Conservation (phyloP, 2,888 invertebrate species). For the Drosophila stalkeri region DNA sequence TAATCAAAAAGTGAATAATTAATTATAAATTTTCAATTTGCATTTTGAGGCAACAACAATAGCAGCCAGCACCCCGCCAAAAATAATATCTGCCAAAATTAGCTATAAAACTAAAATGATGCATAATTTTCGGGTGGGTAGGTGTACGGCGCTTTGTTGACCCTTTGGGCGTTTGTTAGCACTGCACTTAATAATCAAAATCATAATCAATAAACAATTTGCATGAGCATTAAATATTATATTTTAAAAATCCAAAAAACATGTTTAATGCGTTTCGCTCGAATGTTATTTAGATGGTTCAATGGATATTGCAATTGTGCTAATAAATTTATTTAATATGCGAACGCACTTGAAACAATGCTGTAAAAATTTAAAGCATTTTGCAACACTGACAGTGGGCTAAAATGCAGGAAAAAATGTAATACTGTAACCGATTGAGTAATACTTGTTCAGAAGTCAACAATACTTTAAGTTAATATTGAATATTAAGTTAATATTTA, state of each 20-base stretch:
- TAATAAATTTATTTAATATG: conserved; percentile 18
- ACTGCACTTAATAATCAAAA: conserved; percentile 42
- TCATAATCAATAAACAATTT: conserved; percentile 68
- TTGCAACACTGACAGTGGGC: neutral
- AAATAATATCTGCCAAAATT: conserved; percentile 5
- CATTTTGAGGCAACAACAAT: neutral
- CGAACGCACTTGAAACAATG: conserved; percentile 8
- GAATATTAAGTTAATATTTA: too few species aligned
- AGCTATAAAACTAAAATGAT: neutral
- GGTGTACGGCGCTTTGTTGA: neutral
- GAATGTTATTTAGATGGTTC: conserved; percentile 23
- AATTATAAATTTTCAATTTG: conserved; percentile 5
- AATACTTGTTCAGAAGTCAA: neutral
- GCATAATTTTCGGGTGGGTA: neutral
- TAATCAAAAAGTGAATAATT: conserved; percentile 1
- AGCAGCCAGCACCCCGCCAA: neutral
- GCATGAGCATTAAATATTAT: conserved; percentile 68
- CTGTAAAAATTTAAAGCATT: neutral
- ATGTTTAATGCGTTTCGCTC: conserved; percentile 22
- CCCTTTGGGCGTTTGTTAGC: conserved; percentile 15
- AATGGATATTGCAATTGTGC: conserved; percentile 18
- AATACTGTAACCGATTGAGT: neutral
- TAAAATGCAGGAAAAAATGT: neutral
- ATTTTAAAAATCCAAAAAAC: conserved; percentile 14
- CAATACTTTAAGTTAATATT: neutral